phyloP scores from a whole-genome alignment of 2,113 vertebrate species.

The Passerina amoena region DNA sequence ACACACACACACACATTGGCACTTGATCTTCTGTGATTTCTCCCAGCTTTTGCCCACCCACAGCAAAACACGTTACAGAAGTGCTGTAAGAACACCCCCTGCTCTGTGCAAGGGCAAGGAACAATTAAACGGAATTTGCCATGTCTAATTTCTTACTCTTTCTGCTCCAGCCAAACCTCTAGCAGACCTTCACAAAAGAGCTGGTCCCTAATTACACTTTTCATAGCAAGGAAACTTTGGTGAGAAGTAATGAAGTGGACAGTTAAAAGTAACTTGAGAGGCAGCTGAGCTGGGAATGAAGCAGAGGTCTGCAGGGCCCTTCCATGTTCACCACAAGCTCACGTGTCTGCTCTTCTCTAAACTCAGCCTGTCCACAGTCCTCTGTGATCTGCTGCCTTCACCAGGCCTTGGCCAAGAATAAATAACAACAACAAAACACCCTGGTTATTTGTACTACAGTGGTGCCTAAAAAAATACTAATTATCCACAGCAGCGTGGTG shows the following conservation, averaged over 20 bases:
- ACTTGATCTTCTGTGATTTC: background rate
- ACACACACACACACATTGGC: background rate
- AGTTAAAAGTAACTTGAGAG: background rate
- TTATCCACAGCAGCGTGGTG: background rate
- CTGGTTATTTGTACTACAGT: constrained; percentile 39
- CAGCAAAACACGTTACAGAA: background rate
- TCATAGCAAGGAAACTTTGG: background rate
- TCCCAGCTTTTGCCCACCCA: background rate
- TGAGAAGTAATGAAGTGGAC: background rate
- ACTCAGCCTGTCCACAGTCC: background rate
- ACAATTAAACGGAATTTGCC: background rate
- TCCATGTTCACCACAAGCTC: background rate
- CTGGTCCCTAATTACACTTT: background rate
- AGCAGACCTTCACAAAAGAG: background rate
- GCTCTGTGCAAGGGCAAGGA: background rate
- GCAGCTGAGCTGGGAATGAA: background rate
- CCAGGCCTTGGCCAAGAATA: background rate
- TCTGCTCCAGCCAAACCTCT: background rate
- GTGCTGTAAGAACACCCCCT: background rate
- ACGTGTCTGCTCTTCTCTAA: background rate
- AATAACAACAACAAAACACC: constrained; percentile 42
- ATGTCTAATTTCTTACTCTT: background rate
- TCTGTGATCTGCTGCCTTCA: background rate
- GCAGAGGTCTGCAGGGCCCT: background rate
- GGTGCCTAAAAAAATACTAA: constrained; percentile 51